These are phyloP conservation scores for Acheta domesticus DNA, from an alignment of 2,888 invertebrate species.

Conservation along the genomic window DNA sequence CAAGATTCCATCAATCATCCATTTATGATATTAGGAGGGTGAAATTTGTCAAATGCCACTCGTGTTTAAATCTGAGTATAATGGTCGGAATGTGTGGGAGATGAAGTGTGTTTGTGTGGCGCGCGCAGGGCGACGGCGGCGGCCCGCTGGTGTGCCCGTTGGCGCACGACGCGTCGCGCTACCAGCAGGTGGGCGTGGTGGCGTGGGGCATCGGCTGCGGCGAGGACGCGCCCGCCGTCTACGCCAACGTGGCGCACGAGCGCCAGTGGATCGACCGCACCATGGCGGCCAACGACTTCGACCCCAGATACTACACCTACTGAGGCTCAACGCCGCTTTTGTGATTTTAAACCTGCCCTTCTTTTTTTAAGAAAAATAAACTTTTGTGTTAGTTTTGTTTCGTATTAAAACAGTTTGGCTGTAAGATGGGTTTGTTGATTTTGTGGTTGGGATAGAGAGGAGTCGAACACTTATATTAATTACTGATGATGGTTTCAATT, in stretches of 20 bases:
- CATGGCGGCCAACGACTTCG: slow-evolving; percentile 38
- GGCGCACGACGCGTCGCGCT: slow-evolving; percentile 48
- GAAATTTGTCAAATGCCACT: no score
- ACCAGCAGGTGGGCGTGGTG: slow-evolving; percentile 56
- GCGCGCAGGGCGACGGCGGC: slow-evolving; percentile 64
- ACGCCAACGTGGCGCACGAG: slow-evolving; percentile 50
- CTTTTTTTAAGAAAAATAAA: no score
- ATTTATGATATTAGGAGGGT: no score
- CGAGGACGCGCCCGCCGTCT: slow-evolving; percentile 52
- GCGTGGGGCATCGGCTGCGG: slow-evolving; percentile 56
- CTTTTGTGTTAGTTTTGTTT: no score
- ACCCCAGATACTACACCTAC: slow-evolving; percentile 25
- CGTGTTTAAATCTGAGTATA: no score
- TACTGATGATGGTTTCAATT: no score
- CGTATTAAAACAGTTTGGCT: no score
- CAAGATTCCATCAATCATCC: no score
- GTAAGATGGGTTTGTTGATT: no score
- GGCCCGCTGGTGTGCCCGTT: slow-evolving; percentile 73
- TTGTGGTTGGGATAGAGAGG: no score
- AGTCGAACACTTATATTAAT: rapidly evolving
- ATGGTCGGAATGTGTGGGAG: no score
- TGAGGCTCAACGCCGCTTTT: neutral
- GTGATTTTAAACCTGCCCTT: neutral
- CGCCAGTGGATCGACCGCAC: slow-evolving; percentile 49
- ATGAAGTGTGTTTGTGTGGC: neutral